Evolutionary conservation across 1,140 invertebrate species (phyloP).

Genomic region (Drosophila mojavensis): DNA sequence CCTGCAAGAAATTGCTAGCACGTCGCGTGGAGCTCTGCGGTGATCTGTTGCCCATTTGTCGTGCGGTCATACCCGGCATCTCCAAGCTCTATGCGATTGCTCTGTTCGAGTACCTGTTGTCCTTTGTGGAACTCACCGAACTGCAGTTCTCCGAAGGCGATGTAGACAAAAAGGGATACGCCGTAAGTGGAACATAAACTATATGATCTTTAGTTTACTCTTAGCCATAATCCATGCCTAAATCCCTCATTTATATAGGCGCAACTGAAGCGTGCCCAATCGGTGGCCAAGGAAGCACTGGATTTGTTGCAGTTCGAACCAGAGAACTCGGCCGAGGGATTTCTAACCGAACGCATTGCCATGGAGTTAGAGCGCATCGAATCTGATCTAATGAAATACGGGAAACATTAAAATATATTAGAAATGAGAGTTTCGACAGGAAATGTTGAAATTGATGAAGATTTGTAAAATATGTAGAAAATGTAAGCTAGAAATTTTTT

Average conservation of each 20-base stretch:
- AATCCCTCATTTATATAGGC: constrained; percentile 15
- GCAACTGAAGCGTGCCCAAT: constrained; percentile 85
- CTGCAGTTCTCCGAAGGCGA: constrained; percentile 66
- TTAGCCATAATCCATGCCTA: not conserved
- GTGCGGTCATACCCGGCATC: constrained; percentile 90
- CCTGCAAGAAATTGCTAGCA: constrained; percentile 63
- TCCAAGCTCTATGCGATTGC: constrained; percentile 89
- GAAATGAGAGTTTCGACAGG: no score
- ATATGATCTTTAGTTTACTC: not conserved
- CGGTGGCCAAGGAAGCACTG: constrained; percentile 87
- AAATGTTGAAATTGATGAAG: no score
- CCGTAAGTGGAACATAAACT: constrained; percentile 65
- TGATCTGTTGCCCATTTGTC: constrained; percentile 87
- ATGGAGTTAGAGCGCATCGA: constrained; percentile 75
- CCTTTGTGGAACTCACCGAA: constrained; percentile 87
- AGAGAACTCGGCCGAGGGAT: constrained; percentile 88
- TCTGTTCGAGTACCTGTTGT: constrained; percentile 90
- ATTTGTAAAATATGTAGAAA: not conserved
- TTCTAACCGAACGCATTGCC: constrained; percentile 85
- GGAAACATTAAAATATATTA: constrained; percentile 11
- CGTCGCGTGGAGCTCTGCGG: constrained; percentile 87
- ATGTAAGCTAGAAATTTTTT: no score
- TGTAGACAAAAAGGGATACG: constrained; percentile 64
- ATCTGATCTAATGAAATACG: constrained; percentile 68
- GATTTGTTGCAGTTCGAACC: constrained; percentile 89